Evolutionary conservation across 2,888 invertebrate genomes (phyloP), one percentile per base, ranked within the genome.

Genomic region (Salticus scenicus): DNA sequence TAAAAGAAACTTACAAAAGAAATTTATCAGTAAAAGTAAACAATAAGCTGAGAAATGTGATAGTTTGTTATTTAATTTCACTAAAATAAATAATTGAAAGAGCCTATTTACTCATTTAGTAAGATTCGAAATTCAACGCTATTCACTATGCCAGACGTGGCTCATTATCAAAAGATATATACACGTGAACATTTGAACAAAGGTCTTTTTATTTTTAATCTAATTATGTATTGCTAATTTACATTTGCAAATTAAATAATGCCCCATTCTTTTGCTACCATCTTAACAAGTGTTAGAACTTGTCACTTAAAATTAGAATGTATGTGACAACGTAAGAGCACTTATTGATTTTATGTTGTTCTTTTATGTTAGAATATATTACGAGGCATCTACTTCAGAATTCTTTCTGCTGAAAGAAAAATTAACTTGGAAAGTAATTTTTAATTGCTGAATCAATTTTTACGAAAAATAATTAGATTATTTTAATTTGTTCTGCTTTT

Each of bases 171-270:
- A 24, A 57, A 57, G 57, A 57, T 57, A 57, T 57, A 57, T 57
- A 1, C 2, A 24, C 57, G 12, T 4, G 24, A 57, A 24, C 12
- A n/a, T 24, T 57, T 57, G 24, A 57, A 57, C 57, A 57, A 57
- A 47, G 47, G 17, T 14, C 7, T 2, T 57, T 57, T 24, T 24
- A 7, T 17, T 77, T 84, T 77, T 77, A 63, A 84, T 84, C 67
- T 77, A 84, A 84, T 84, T 77, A 84, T 57, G 57, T 67, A 42
- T 77, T 57, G 41, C 73, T 84, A 84, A 84, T 84, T 84, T 84
- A 73, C 83, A 84, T 84, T 66, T 73, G 73, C 77, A 84, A 84
- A 84, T 84, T 84, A 84, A 84, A 84, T 84, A 77, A 84, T 84
- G 73, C 71, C 72, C 57, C 72, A 77, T 72, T 77, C 77, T 69